Percentiles rank a stretch among this genome's conserved stretches.
These are phyloP conservation scores for Neria commutata DNA, from an alignment of 2,888 invertebrate species.

Conservation along the genomic window DNA sequence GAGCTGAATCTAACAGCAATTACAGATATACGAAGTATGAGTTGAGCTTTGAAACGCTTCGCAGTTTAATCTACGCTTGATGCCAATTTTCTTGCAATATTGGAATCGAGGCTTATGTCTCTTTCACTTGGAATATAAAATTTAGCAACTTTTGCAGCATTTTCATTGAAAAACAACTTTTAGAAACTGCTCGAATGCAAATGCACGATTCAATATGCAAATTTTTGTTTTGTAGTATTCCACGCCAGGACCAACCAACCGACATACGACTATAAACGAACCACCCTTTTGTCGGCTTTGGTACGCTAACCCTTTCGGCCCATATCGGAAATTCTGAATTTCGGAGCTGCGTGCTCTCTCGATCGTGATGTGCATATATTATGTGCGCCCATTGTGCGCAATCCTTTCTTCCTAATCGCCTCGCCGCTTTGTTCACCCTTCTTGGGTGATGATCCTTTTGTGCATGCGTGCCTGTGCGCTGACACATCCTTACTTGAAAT, in stretches of 20 bases:
- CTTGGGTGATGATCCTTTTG: slow-evolving; percentile 20
- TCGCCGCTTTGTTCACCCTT: slow-evolving; percentile 30
- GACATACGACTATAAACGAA: slow-evolving; percentile 23
- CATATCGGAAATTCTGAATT: not conserved
- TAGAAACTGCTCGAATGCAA: slow-evolving; percentile 21
- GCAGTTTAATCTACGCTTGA: too few relatives aligned
- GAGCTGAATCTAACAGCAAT: too few relatives aligned
- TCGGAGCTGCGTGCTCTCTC: slow-evolving; percentile 28
- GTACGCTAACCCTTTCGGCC: not conserved
- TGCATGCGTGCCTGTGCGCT: slow-evolving; percentile 1
- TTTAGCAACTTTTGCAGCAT: slow-evolving; percentile 19
- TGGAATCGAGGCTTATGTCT: too few relatives aligned
- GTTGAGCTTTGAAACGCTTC: too few relatives aligned
- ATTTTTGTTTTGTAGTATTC: slow-evolving; percentile 38
- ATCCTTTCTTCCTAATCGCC: slow-evolving; percentile 17
- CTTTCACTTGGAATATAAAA: not conserved
- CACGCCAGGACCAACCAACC: slow-evolving; percentile 42
- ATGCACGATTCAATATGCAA: slow-evolving; percentile 49
- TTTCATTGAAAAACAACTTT: not conserved
- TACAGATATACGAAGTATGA: too few relatives aligned
- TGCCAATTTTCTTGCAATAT: too few relatives aligned
- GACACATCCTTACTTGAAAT: slow-evolving; percentile 40
- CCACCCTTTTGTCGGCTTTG: slow-evolving; percentile 32
- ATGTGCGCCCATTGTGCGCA: too few relatives aligned
- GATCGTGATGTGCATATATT: slow-evolving; percentile 54